phyloP scores from a whole-genome alignment of 2,888 invertebrate genomes.

The Drosophila recens region DNA sequence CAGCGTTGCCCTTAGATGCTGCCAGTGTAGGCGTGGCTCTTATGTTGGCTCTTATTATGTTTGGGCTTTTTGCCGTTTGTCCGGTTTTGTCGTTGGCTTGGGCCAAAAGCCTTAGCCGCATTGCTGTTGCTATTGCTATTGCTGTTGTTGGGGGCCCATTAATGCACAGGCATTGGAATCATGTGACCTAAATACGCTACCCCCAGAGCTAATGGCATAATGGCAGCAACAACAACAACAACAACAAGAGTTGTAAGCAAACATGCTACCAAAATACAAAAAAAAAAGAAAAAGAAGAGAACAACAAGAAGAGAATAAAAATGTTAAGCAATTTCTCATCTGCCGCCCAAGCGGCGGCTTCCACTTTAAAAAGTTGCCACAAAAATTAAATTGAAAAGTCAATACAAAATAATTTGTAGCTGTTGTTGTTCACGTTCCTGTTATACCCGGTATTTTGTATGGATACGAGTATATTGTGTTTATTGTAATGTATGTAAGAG shows the following conservation, averaged over 20 bases:
- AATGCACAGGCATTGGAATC: slow-evolving; percentile 69
- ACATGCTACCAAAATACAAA: slow-evolving; percentile 46
- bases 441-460: background rate
- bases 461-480: background rate
- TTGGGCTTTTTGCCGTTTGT: slow-evolving; percentile 65
- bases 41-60: slow-evolving; percentile 61
- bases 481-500: background rate
- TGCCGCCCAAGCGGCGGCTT: slow-evolving; percentile 33
- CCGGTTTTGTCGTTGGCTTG: slow-evolving; percentile 46
- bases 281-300: slow-evolving; percentile 16
- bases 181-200: slow-evolving; percentile 75
- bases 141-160: slow-evolving; percentile 49
- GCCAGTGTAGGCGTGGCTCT: slow-evolving; percentile 38
- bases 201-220: slow-evolving; percentile 75
- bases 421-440: slow-evolving; percentile 15
- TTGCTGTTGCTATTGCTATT: slow-evolving; percentile 46
- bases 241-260: slow-evolving; percentile 57
- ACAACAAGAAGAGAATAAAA: slow-evolving; percentile 14
- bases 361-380: slow-evolving; percentile 77
- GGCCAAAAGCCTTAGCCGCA: slow-evolving; percentile 38
- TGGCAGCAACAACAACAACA: slow-evolving; percentile 50
- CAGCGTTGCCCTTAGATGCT: slow-evolving; percentile 16
- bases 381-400: slow-evolving; percentile 78
- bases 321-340: slow-evolving; percentile 54
- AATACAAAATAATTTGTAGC: slow-evolving; percentile 66